These are phyloP conservation scores for Synergus japonicus DNA, from an alignment of 2,888 invertebrate species.

Conservation along the genomic window DNA sequence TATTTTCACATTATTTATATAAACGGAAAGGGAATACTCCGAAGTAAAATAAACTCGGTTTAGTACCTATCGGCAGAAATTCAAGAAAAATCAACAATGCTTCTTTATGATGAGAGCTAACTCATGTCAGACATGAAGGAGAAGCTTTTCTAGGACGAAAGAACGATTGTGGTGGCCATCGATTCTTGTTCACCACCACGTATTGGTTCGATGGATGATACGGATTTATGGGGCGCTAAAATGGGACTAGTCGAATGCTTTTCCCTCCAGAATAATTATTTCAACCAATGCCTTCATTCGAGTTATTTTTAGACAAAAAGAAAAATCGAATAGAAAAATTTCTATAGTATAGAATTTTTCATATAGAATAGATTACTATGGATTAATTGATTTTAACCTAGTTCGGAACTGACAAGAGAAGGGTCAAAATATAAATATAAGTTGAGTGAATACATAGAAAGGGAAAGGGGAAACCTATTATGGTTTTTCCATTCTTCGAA, in stretches of 20 bases:
- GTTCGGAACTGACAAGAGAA: neutral
- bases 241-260: slow-evolving; percentile 17
- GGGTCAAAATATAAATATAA: neutral
- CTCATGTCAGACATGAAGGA: neutral
- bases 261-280: neutral
- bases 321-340: neutral
- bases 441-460: neutral
- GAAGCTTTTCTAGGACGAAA: slow-evolving; percentile 48
- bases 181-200: slow-evolving; percentile 44
- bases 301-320: neutral
- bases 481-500: neutral
- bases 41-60: neutral
- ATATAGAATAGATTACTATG: neutral
- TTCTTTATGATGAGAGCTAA: neutral
- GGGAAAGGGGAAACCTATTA: neutral
- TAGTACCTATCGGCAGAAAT: neutral
- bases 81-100: neutral
- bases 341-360: too few relatives aligned
- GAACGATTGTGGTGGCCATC: slow-evolving; percentile 52
- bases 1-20: neutral
- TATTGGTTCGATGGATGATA: slow-evolving; percentile 40
- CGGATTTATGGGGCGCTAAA: slow-evolving; percentile 43
- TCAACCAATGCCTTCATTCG: neutral
- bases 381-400: neutral
- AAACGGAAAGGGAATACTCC: neutral